phyloP scores from a whole-genome alignment of 2,113 vertebrate genomes.

The Camelus dromedarius region DNA sequence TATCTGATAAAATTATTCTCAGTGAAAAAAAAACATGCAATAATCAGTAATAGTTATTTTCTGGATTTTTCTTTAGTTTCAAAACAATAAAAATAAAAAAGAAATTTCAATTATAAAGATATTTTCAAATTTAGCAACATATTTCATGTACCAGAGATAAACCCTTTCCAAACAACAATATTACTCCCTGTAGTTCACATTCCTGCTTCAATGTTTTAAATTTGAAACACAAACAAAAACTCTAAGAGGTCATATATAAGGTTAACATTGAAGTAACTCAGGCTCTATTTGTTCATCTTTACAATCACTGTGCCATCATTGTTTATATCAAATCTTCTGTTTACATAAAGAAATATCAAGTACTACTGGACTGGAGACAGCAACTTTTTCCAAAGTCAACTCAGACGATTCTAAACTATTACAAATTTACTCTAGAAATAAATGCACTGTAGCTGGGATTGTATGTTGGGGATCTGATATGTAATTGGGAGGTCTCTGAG shows the following conservation, averaged over 20 bases:
- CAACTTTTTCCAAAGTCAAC: background rate
- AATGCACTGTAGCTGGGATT: background rate
- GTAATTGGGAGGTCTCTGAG: background rate
- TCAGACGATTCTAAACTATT: background rate
- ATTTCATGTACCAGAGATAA: background rate
- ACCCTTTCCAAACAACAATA: background rate
- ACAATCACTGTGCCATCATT: background rate
- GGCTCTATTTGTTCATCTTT: conserved; percentile 3
- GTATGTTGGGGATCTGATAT: background rate
- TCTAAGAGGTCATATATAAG: background rate
- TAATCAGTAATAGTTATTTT: background rate
- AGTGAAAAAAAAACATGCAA: conserved; percentile 49
- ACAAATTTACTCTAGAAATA: conserved; percentile 41
- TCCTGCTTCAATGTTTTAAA: background rate
- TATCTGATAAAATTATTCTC: background rate
- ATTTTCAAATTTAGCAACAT: conserved; percentile 23
- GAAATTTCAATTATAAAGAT: background rate
- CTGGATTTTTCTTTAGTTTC: background rate
- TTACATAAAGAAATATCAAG: conserved; percentile 9
- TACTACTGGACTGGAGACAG: background rate
- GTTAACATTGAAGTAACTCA: background rate
- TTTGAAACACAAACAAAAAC: background rate
- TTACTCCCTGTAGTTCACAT: background rate
- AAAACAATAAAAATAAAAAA: conserved; percentile 47
- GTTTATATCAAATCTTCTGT: background rate